Evolutionary conservation across 2,888 invertebrate genomes (phyloP), one percentile per base, ranked within the genome.

Genomic region (Calameuta idolon): DNA sequence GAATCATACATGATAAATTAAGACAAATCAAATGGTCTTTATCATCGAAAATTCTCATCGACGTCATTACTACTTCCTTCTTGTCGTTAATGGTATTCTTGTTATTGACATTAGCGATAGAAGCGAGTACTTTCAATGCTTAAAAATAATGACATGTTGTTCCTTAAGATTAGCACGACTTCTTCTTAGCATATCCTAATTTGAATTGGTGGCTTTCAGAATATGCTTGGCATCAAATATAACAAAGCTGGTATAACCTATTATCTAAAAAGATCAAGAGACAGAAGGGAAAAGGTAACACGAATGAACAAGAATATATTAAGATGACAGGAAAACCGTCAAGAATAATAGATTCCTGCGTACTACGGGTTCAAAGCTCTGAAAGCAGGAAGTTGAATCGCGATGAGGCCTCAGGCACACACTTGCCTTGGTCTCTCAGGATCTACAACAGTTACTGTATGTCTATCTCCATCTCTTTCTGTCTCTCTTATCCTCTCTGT

Each of bases 381-480:
- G 81, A 79, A 80, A 85, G 79, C 84, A 85, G 86, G 85, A 86
- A 85, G 83, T 83, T 77, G 76, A 37, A 34, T 35, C 68, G 76
- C 40, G 74, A 76, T 35, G 34, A 79, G 78, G 83, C 85, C 83
- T 80, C 73, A 73, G 83, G 86, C 85, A 74, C 73, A 76, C 79
- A 79, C 76, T 85, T 79, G 81, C 83, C 86, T 85, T 83, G 83
- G 79, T 83, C 82, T 83, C 82, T 81, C 82, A 84, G 81, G 82
- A 82, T 80, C 81, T 74, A 73, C 75, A 55, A 55, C 55, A 55
- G 73, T 75, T 69, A 69, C 68, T 77, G 71, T 76, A 79, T 77
- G 23, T 55, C 12, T 23, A 4, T 55, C 23, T 55, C 75, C 79
- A 74, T 75, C 31, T 76, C 69, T 23, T 30, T 23, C 69, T 76